Evolutionary conservation across 2,888 invertebrate species (phyloP), one percentile per base, ranked within the genome.

Genomic region (Luperina nickerlii): DNA sequence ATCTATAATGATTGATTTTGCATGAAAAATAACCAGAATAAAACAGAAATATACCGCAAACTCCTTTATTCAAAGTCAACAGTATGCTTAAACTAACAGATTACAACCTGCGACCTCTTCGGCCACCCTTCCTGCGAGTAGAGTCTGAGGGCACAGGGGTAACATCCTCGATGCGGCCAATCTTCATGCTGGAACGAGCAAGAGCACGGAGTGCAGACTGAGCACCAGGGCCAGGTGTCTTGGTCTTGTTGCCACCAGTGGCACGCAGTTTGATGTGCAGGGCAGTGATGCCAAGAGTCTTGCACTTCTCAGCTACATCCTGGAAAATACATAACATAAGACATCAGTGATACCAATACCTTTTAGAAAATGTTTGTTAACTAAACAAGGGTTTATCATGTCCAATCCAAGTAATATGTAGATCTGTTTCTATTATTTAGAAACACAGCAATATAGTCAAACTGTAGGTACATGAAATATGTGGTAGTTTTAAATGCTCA

Each of bases 261-360:
- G 99, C 99, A 93, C 99, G 98, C 89, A 99, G 97, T 96, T 99
- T 99, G 92, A 99, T 99, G 97, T 99, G 99, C 71, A 99, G 97
- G 20, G 99, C 99, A 83, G 99, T 99, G 94, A 99, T 99, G 76
- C 99, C 99, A 76, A 99, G 97, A 63, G 98, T 97, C 97, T 99
- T 99, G 97, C 99, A 99, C 94, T 99, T 99, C 94, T 99, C 99
- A 91, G 99, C 99, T 82, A 99, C 99, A 97, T 99, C 99, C 98
- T 98, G 92, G 63, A 92, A 90, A 60, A 45, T 27, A 63, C 42
- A 76, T 18, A n/a, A 18, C 7, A 27, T 27, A 62, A 66, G 2
- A 68, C 42, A 0, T 82, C 27, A 57, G 42, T 45, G 1, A 27
- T 5, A 51, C 1, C 62, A n/a, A 8, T 42, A 24, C 1, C 11